phyloP scores from a whole-genome alignment of 2,113 vertebrate genomes.

The Megaceryle maxima region DNA sequence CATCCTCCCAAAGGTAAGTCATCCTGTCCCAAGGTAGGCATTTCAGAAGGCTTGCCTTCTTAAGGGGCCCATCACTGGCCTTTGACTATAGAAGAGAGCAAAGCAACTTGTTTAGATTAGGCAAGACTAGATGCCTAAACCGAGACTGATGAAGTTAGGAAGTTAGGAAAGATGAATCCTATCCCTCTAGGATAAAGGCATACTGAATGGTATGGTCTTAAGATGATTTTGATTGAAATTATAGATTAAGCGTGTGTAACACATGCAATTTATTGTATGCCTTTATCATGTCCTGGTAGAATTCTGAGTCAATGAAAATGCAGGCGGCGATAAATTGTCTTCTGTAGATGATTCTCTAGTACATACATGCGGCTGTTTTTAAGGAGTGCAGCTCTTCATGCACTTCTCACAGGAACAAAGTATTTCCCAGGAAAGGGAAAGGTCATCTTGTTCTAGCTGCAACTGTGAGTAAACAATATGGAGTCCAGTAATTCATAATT shows the following conservation, averaged over 20 bases:
- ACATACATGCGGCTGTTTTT: background rate
- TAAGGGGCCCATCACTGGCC: background rate
- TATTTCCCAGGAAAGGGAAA: background rate
- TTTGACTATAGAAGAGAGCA: background rate
- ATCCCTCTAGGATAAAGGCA: background rate
- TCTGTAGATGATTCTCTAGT: background rate
- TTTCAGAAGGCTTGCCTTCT: background rate
- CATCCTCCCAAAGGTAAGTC: background rate
- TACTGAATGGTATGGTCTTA: background rate
- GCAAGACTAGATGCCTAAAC: background rate
- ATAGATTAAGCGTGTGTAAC: background rate
- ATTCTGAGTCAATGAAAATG: background rate
- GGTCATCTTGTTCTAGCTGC: background rate
- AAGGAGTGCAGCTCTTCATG: background rate
- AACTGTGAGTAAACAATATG: background rate
- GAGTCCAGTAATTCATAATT: background rate
- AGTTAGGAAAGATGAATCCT: background rate
- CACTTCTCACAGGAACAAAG: background rate
- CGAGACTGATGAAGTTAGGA: background rate
- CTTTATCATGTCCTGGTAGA: background rate
- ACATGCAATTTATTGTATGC: background rate
- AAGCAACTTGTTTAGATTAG: background rate
- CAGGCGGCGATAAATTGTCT: background rate
- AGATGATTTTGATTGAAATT: slow-evolving; percentile 1
- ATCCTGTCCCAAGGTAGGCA: background rate